A percentile compares a stretch with the other conserved stretches of the same genome.
Conservation (phyloP, 53 echinoderm and acorn worm genomes). For the Paelopatides confundens region DNA sequence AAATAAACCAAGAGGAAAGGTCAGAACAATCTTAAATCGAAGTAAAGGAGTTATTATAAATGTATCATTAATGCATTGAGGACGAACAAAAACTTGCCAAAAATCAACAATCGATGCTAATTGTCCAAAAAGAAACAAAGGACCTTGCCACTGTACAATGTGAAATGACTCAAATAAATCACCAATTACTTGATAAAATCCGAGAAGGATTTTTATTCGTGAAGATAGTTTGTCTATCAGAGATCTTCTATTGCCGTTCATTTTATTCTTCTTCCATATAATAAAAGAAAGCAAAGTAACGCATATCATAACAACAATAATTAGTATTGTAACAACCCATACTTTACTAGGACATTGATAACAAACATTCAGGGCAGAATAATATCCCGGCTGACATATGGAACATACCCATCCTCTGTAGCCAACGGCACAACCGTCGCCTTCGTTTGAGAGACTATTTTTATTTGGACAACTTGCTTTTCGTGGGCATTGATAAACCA, state of each 20-base stretch:
- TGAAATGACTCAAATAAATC: background rate
- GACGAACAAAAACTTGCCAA: background rate
- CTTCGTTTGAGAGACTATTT: background rate
- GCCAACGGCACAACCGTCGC: background rate
- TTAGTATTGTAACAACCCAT: background rate
- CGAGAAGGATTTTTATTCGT: background rate
- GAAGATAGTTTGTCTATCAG: background rate
- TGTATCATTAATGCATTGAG: background rate
- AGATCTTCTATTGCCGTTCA: background rate
- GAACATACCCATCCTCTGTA: slow-evolving; percentile 12
- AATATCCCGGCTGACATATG: background rate
- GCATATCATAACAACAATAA: background rate
- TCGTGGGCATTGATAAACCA: background rate
- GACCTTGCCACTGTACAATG: background rate
- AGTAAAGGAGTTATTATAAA: background rate
- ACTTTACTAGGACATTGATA: background rate
- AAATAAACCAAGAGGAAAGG: background rate
- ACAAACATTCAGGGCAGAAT: background rate
- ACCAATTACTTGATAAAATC: slow-evolving; percentile 4
- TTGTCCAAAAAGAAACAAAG: background rate
- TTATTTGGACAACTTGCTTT: background rate
- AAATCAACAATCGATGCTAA: background rate
- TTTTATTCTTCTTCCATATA: background rate
- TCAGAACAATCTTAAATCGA: background rate
- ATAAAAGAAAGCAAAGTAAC: background rate